Conservation (phyloP, 2,113 vertebrate genomes). For the Alethe castanea region DNA sequence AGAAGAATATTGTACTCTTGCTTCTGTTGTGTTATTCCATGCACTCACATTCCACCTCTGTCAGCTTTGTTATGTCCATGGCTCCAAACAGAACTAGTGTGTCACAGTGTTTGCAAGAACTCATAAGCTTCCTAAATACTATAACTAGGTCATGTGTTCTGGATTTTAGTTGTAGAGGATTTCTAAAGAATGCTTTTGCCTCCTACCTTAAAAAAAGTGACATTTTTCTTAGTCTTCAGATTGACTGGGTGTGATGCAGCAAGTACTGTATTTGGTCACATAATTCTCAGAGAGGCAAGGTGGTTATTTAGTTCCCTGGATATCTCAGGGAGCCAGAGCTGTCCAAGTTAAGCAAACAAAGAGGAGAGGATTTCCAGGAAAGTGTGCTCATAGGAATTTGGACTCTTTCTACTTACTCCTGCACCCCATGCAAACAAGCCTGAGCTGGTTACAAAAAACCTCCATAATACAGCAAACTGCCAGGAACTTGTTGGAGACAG, state of each 20-base stretch:
- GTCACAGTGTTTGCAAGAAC: background rate
- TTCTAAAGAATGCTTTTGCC: background rate
- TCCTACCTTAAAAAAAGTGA: background rate
- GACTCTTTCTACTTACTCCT: background rate
- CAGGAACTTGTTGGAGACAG: background rate
- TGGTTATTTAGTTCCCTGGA: background rate
- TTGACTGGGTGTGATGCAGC: background rate
- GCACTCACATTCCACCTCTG: background rate
- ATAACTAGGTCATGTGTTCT: background rate
- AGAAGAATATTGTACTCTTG: background rate
- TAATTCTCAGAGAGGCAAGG: background rate
- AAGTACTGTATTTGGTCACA: background rate
- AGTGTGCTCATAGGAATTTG: background rate
- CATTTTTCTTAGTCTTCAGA: background rate
- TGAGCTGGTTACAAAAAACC: background rate
- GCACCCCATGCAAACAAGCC: background rate
- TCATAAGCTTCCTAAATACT: background rate
- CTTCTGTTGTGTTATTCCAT: conserved; percentile 2
- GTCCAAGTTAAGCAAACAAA: background rate
- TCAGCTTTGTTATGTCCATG: background rate
- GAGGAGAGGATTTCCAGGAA: background rate
- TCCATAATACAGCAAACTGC: background rate
- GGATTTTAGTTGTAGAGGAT: background rate
- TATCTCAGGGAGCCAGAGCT: background rate
- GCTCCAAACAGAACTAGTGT: background rate